phyloP scores from a whole-genome alignment of 1,140 invertebrate genomes.

The Cherax destructor region DNA sequence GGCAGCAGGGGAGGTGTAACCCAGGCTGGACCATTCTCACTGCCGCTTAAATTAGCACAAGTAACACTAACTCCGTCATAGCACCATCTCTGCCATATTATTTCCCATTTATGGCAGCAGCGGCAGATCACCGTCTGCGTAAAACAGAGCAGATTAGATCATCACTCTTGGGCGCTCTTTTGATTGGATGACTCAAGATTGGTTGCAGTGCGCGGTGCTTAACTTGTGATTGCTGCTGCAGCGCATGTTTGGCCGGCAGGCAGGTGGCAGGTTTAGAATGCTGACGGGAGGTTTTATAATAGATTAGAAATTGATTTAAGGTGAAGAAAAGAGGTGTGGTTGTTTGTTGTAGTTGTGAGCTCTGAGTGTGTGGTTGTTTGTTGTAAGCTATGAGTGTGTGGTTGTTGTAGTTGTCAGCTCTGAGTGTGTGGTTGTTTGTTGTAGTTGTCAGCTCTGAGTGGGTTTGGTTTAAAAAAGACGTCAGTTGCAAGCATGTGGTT shows the following conservation, averaged over 20 bases:
- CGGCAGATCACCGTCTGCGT: not conserved
- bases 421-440: not conserved
- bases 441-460: not conserved
- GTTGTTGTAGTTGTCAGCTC: not conserved
- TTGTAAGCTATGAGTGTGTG: not conserved
- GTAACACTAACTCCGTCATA: conserved; percentile 53
- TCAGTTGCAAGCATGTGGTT: too few species aligned
- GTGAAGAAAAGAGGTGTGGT: not conserved
- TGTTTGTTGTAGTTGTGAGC: too few species aligned
- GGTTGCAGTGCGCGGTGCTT: not conserved
- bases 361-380: too few species aligned
- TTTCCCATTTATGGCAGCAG: conserved; percentile 37
- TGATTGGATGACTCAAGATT: conserved; percentile 41
- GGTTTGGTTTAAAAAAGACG: too few species aligned
- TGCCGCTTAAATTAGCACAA: conserved; percentile 32
- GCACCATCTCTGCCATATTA: conserved; percentile 40
- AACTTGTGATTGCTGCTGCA: conserved; percentile 23
- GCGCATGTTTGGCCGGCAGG: not conserved
- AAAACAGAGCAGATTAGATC: conserved; percentile 12
- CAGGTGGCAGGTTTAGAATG: not conserved
- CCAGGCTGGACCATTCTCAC: conserved; percentile 1
- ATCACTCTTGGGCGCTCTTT: not conserved
- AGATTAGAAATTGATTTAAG: not conserved
- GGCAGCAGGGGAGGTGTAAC: too few species aligned
- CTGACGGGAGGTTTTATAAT: not conserved